Evolutionary conservation across 2,888 invertebrate genomes (phyloP).

Genomic region (Cataglyphis rosenhaueri): DNA sequence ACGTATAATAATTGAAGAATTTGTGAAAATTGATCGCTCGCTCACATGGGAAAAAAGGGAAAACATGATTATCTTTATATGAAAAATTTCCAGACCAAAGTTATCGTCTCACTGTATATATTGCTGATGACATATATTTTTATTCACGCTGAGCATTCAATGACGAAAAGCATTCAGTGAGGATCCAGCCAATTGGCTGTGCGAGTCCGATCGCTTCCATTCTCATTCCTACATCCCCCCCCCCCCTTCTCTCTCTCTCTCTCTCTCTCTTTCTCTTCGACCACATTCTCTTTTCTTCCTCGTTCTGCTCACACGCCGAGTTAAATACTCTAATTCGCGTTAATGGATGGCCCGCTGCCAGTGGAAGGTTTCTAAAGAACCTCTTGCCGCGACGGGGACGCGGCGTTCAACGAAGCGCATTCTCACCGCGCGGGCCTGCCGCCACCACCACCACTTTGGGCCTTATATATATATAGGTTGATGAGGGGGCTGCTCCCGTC

Average conservation of each 20-base stretch:
- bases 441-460: background rate
- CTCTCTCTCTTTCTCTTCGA: background rate
- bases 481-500: constrained; percentile 7
- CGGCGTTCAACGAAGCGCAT: constrained; percentile 68
- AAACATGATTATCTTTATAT: background rate
- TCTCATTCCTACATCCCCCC: constrained; percentile 43
- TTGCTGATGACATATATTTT: background rate
- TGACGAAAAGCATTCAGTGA: constrained; percentile 14
- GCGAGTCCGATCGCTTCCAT: constrained; percentile 54
- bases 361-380: constrained; percentile 72
- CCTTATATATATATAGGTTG: background rate
- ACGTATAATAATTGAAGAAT: background rate
- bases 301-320: constrained; percentile 62
- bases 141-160: background rate
- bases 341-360: constrained; percentile 81
- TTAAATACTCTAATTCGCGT: constrained; percentile 83
- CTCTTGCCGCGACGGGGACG: constrained; percentile 68
- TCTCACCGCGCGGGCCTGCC: constrained; percentile 55
- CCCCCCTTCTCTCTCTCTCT: background rate
- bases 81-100: background rate
- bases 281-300: constrained; percentile 48
- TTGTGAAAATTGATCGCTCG: background rate
- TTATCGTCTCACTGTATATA: background rate
- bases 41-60: background rate
- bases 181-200: constrained; percentile 56